Conservation (phyloP, 2,797 vertebrate genomes). For the Syndactyla subalaris region DNA sequence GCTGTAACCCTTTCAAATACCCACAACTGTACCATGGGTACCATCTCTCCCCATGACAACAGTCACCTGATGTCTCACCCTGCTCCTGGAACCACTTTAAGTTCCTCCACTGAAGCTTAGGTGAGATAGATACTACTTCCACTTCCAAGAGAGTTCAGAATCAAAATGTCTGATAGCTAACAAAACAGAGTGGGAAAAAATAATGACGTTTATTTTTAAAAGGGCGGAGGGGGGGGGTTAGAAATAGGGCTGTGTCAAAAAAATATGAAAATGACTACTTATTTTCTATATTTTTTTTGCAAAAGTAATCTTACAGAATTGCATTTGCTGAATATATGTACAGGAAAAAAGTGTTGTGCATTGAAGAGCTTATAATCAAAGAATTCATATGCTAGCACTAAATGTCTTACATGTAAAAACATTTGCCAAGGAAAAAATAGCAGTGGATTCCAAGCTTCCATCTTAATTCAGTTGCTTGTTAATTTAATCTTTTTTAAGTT, state of each 20-base stretch:
- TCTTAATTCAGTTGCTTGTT: conserved; percentile 14
- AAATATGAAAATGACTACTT: neutral
- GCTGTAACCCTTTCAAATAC: neutral
- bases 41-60: neutral
- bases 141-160: neutral
- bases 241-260: neutral
- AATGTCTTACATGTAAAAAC: neutral
- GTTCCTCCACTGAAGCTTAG: neutral
- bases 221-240: neutral
- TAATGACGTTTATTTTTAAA: neutral
- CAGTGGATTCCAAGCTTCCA: neutral
- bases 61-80: neutral
- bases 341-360: neutral
- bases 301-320: neutral
- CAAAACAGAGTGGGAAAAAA: neutral
- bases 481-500: conserved; percentile 2
- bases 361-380: neutral
- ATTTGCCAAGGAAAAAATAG: neutral
- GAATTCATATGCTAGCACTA: neutral
- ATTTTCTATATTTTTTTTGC: neutral
- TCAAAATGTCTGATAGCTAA: neutral
- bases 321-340: neutral
- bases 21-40: neutral
- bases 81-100: neutral
- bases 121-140: neutral